These are phyloP conservation scores for Danio choprae DNA, from an alignment of 2,797 vertebrate species.

Conservation along the genomic window DNA sequence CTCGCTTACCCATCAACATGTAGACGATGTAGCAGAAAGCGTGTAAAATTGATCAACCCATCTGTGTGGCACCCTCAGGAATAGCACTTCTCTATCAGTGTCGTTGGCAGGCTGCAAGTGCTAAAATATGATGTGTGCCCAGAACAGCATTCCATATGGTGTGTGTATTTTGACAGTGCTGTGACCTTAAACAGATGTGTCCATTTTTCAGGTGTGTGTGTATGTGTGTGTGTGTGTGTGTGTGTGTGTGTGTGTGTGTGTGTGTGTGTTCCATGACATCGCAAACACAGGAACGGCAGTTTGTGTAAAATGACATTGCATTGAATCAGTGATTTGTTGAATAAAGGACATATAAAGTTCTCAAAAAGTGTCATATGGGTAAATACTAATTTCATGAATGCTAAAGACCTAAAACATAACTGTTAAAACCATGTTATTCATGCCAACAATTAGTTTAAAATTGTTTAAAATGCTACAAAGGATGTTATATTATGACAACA, in stretches of 20 bases:
- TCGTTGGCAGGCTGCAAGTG: constrained; percentile 73
- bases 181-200: constrained; percentile 77
- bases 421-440: too few relatives aligned
- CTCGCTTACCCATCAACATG: background rate
- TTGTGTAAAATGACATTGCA: background rate
- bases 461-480: too few relatives aligned
- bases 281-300: background rate
- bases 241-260: too few relatives aligned
- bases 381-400: too few relatives aligned
- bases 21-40: constrained; percentile 17
- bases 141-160: constrained; percentile 72
- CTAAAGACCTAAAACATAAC: too few relatives aligned
- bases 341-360: background rate
- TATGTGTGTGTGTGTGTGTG: too few relatives aligned
- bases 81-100: constrained; percentile 62
- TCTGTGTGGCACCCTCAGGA: constrained; percentile 41
- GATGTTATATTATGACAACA: too few relatives aligned
- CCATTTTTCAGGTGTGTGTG: constrained; percentile 48
- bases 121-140: constrained; percentile 69
- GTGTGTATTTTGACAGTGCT: constrained; percentile 67
- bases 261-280: constrained; percentile 47
- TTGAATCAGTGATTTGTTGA: background rate
- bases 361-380: too few relatives aligned
- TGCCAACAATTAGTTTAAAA: too few relatives aligned
- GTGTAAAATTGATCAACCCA: constrained; percentile 45